Evolutionary conservation across 2,113 vertebrate species (phyloP).

Genomic region (Xenus cinereus): DNA sequence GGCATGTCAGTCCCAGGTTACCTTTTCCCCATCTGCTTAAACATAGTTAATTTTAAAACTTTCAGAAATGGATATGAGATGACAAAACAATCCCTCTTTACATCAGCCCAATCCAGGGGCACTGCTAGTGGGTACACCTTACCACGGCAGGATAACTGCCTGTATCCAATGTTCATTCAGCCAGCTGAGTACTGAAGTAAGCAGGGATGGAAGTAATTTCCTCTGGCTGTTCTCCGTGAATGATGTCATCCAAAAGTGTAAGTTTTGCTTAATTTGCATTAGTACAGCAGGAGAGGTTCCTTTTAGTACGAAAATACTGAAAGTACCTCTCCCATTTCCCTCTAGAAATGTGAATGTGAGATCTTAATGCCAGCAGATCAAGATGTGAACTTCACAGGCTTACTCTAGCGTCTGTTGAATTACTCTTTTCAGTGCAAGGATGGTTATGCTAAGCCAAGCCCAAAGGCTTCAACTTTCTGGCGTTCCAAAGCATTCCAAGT

Average conservation of each 20-base stretch:
- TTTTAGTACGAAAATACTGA: background rate
- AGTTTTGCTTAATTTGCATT: background rate
- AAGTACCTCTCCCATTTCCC: background rate
- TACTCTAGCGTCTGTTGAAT: background rate
- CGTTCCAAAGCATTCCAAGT: background rate
- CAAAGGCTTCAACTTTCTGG: background rate
- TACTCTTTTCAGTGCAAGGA: background rate
- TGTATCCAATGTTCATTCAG: background rate
- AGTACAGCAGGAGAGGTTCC: background rate
- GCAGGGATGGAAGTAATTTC: background rate
- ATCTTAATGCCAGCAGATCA: background rate
- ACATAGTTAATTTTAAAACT: background rate
- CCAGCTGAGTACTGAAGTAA: background rate
- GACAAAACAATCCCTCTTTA: background rate
- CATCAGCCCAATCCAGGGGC: background rate
- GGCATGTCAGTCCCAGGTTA: background rate
- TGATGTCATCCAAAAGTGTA: background rate
- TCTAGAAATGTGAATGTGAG: background rate
- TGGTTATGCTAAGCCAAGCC: background rate
- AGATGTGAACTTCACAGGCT: background rate
- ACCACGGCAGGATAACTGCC: background rate
- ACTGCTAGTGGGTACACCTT: background rate
- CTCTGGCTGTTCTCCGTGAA: background rate
- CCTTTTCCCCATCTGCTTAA: background rate
- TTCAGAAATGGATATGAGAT: background rate